A percentile compares a stretch with the other conserved stretches of the same genome.
phyloP scores from a whole-genome alignment of 2,113 vertebrate genomes.

The Fregetta grallaria region DNA sequence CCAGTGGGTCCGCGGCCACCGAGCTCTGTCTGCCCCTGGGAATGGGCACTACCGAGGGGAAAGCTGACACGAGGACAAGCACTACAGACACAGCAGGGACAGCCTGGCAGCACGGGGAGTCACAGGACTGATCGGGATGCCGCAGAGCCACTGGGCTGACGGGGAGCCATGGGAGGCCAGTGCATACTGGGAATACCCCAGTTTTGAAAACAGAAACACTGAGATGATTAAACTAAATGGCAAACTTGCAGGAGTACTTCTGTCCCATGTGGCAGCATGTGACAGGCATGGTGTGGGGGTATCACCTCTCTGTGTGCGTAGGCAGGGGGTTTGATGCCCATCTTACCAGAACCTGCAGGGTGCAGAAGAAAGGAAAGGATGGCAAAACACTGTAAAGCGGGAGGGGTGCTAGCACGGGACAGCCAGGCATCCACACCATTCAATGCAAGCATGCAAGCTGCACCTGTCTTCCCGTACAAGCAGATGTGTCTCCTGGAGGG shows the following conservation, averaged over 20 bases:
- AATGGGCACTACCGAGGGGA: fast-evolving
- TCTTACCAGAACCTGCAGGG: background rate
- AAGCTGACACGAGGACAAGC: background rate
- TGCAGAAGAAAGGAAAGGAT: background rate
- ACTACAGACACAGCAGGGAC: background rate
- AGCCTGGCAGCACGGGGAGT: background rate
- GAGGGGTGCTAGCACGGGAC: background rate
- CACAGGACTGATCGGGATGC: background rate
- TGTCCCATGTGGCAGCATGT: background rate
- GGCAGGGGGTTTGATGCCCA: background rate
- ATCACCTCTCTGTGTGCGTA: background rate
- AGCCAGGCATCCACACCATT: background rate
- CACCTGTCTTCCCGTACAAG: background rate
- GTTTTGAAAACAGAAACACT: background rate
- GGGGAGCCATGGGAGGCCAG: background rate
- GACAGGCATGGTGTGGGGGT: no score
- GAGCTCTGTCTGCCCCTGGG: background rate
- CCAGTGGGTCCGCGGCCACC: fast-evolving
- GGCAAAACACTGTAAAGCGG: background rate
- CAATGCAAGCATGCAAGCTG: background rate
- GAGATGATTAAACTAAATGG: background rate
- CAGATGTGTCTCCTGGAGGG: background rate
- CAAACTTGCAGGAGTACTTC: background rate
- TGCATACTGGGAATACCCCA: background rate
- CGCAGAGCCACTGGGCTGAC: background rate